These are phyloP conservation scores for Centropristis striata DNA, from an alignment of 2,113 vertebrate species.

Conservation along the genomic window DNA sequence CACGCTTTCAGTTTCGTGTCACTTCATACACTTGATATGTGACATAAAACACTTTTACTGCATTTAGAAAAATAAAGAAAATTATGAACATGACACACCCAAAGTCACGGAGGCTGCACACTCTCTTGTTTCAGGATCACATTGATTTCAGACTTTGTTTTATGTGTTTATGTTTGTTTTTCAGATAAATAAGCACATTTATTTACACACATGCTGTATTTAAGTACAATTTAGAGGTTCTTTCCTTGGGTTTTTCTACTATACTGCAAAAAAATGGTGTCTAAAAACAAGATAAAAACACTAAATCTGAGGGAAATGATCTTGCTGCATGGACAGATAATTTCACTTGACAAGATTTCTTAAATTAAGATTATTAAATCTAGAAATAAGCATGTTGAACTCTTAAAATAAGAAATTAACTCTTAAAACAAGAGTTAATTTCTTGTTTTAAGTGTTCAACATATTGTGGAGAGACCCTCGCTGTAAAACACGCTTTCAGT, in stretches of 20 bases:
- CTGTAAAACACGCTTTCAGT: constrained; percentile 64
- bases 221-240: too few relatives aligned
- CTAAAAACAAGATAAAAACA: too few relatives aligned
- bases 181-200: too few relatives aligned
- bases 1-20: constrained; percentile 46
- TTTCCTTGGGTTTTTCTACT: neutral
- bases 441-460: too few relatives aligned
- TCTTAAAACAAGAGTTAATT: too few relatives aligned
- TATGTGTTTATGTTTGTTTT: neutral
- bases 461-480: constrained; percentile 48
- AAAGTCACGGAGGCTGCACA: constrained; percentile 31
- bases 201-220: neutral
- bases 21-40: constrained; percentile 45
- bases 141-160: constrained; percentile 7
- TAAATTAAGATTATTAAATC: too few relatives aligned
- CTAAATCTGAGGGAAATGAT: too few relatives aligned
- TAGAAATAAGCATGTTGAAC: too few relatives aligned
- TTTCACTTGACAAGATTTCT: too few relatives aligned
- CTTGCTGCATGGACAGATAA: too few relatives aligned
- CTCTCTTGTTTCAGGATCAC: constrained; percentile 21
- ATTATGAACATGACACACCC: constrained; percentile 57
- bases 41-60: constrained; percentile 53
- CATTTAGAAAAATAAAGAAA: constrained; percentile 39
- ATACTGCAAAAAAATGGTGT: too few relatives aligned
- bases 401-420: too few relatives aligned